phyloP scores from a whole-genome alignment of 2,797 vertebrate species.

The Eupleurogrammus muticus region DNA sequence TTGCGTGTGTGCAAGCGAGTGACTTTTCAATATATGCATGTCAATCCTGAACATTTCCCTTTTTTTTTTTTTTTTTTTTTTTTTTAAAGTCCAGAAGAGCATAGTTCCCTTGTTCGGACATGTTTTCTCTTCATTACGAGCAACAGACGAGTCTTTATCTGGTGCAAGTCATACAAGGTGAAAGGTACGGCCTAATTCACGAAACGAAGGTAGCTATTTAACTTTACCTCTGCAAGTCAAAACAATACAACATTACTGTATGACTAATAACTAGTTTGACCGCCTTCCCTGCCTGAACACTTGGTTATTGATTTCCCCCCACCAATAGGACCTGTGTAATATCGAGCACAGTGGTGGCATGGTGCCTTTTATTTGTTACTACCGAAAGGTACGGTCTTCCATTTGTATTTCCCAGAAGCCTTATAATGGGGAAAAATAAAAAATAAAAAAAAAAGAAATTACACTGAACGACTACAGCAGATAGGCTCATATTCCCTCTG shows the following conservation, averaged over 20 bases:
- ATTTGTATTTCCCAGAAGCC: constrained; percentile 85
- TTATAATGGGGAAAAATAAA: constrained; percentile 75
- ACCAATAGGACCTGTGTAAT: constrained; percentile 79
- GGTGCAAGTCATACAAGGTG: constrained; percentile 53
- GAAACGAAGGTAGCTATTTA: constrained; percentile 75
- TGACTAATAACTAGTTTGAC: constrained; percentile 72
- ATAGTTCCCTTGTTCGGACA: constrained; percentile 42
- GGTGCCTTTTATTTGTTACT: constrained; percentile 86
- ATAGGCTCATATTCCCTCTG: constrained; percentile 62
- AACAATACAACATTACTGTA: constrained; percentile 70
- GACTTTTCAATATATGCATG: constrained; percentile 67
- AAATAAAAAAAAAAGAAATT: constrained; percentile 57
- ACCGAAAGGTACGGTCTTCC: constrained; percentile 86
- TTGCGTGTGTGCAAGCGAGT: neutral
- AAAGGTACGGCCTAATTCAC: constrained; percentile 53
- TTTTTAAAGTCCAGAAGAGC: constrained; percentile 29
- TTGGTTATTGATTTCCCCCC: constrained; percentile 61
- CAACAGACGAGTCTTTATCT: constrained; percentile 63
- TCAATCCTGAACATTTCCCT: constrained; percentile 60
- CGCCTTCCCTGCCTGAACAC: constrained; percentile 71
- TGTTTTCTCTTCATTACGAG: constrained; percentile 54
- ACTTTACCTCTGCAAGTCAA: constrained; percentile 76
- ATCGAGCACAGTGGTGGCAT: constrained; percentile 79
- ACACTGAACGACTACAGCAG: constrained; percentile 64
- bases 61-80: too few species aligned